Conservation (phyloP, 2,888 invertebrate species). For the Dromius quadrimaculatus region DNA sequence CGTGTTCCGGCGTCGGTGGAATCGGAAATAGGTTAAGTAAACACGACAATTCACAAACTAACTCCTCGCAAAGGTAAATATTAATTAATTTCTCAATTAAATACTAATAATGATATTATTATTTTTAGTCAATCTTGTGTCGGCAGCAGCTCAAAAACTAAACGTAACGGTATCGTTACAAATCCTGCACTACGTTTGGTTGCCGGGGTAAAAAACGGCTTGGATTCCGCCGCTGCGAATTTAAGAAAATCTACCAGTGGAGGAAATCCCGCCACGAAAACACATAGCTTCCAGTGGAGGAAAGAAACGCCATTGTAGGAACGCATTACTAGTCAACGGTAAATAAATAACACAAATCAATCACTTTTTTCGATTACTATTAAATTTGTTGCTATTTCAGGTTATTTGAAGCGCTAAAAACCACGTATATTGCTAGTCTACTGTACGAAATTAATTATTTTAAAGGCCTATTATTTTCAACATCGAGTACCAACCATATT, state of each 20-base stretch:
- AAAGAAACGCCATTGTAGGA: conserved; percentile 82
- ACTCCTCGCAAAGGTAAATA: not conserved
- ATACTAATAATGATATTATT: not conserved
- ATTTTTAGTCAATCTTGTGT: not conserved
- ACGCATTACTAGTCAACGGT: conserved; percentile 38
- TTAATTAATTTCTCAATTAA: not conserved
- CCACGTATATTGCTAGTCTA: not conserved
- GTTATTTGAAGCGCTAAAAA: not conserved
- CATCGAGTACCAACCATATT: too few species aligned
- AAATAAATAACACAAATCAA: conserved; percentile 36
- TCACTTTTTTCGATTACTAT: conserved; percentile 17
- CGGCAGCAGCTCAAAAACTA: conserved; percentile 70
- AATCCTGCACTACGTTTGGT: conserved; percentile 89
- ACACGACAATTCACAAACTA: not conserved
- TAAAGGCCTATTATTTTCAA: conserved; percentile 1
- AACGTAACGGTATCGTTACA: conserved; percentile 87
- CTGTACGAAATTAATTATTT: not conserved
- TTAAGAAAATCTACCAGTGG: conserved; percentile 72
- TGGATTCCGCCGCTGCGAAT: conserved; percentile 75
- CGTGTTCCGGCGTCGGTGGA: conserved; percentile 63
- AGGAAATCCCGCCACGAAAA: conserved; percentile 74
- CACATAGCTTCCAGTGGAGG: conserved; percentile 86
- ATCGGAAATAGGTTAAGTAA: conserved; percentile 58
- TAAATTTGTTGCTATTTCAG: conserved; percentile 17
- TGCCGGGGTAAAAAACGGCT: conserved; percentile 79